Evolutionary conservation across 2,113 vertebrate species (phyloP).

Genomic region (Pristiophorus japonicus): DNA sequence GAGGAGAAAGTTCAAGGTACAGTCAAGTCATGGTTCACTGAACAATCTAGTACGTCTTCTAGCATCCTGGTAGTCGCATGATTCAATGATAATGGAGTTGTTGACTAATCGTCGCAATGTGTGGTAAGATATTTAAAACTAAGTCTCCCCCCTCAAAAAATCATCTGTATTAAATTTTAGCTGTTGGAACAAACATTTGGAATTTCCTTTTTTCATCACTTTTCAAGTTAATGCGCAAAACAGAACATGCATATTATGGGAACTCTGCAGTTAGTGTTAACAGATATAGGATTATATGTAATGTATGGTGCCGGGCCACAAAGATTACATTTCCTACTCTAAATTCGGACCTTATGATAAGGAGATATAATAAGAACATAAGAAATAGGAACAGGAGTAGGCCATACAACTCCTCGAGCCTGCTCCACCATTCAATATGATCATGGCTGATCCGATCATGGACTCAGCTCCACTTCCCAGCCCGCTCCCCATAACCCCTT

Average conservation of each 20-base stretch:
- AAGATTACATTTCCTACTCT: background rate
- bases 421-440: no score
- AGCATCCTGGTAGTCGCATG: background rate
- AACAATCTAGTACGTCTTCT: background rate
- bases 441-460: no score
- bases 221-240: background rate
- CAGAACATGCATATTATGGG: background rate
- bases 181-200: background rate
- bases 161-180: background rate
- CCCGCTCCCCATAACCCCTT: no score
- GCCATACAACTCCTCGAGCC: no score
- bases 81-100: background rate
- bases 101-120: background rate
- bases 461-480: no score
- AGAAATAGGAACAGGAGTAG: no score
- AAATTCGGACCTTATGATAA: slow-evolving; percentile 1
- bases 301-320: background rate
- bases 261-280: background rate
- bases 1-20: background rate
- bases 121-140: background rate
- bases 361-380: no score
- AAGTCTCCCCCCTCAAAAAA: background rate
- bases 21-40: background rate
- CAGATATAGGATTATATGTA: background rate
- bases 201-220: background rate